Evolutionary conservation across 2,888 invertebrate genomes (phyloP).

Genomic region (Cactoblastis cactorum): DNA sequence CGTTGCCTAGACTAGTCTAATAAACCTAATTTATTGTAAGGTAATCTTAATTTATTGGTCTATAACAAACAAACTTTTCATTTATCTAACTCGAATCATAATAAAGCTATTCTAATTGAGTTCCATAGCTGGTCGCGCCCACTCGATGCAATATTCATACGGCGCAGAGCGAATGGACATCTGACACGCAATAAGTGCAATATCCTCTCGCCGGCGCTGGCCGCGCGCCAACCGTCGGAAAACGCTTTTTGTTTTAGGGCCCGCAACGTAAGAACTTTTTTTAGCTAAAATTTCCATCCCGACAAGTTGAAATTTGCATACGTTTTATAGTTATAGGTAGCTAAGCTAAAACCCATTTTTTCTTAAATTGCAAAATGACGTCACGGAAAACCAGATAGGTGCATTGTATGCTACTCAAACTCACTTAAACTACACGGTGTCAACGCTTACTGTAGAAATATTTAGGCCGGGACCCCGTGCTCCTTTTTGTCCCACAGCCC

Average conservation of each 20-base stretch:
- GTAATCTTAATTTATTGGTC: too few species aligned
- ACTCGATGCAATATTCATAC: not conserved
- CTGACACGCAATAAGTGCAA: constrained; percentile 5
- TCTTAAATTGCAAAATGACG: too few species aligned
- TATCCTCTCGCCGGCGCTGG: not conserved
- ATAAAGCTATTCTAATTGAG: not conserved
- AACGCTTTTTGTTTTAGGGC: not conserved
- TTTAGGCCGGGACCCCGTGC: too few species aligned
- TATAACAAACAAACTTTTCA: not conserved
- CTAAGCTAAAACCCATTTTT: too few species aligned
- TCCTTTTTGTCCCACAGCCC: too few species aligned
- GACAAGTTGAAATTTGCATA: not conserved
- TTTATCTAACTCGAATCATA: not conserved
- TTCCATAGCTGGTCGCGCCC: not conserved
- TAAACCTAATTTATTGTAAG: too few species aligned
- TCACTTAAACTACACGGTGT: too few species aligned
- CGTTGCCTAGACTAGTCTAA: too few species aligned
- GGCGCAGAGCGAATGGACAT: not conserved
- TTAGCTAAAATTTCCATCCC: not conserved
- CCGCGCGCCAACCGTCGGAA: not conserved
- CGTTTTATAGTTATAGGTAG: too few species aligned
- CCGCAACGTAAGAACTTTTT: not conserved
- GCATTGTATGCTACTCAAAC: too few species aligned
- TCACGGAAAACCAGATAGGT: too few species aligned
- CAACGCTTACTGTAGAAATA: too few species aligned